These are phyloP conservation scores for Spondyliosoma cantharus DNA, from an alignment of 2,797 vertebrate genomes.

Conservation along the genomic window DNA sequence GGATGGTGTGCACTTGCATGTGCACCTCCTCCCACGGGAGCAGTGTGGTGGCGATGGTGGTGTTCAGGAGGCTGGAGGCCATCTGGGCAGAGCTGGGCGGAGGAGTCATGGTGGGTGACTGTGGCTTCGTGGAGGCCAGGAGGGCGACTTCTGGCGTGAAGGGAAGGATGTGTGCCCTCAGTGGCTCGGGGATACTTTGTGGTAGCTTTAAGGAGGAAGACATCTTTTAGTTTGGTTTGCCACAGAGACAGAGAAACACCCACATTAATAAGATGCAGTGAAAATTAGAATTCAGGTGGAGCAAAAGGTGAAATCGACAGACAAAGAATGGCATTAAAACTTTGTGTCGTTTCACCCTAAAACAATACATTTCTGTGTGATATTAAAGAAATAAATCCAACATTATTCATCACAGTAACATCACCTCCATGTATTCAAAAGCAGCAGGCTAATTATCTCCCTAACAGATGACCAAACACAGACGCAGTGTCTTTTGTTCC, in stretches of 20 bases:
- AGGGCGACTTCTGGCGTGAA: constrained; percentile 58
- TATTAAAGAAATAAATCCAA: background rate
- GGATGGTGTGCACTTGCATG: constrained; percentile 74
- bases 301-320: background rate
- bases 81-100: background rate
- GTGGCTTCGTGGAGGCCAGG: constrained; percentile 44
- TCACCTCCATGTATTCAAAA: constrained; percentile 11
- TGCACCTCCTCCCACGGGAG: constrained; percentile 54
- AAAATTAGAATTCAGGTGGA: background rate
- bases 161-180: background rate
- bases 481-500: constrained; percentile 28
- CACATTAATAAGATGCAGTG: background rate
- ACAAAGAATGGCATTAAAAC: background rate
- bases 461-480: constrained; percentile 6
- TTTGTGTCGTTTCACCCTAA: background rate
- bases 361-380: background rate
- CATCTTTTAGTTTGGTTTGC: background rate
- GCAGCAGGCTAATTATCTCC: constrained; percentile 16
- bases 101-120: constrained; percentile 27
- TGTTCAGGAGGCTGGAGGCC: constrained; percentile 19
- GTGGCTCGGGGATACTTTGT: constrained; percentile 1
- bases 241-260: background rate
- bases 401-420: background rate
- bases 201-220: constrained; percentile 6
- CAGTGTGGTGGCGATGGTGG: constrained; percentile 37